phyloP scores from a whole-genome alignment of 1,140 invertebrate species.

The Mamestra configurata region DNA sequence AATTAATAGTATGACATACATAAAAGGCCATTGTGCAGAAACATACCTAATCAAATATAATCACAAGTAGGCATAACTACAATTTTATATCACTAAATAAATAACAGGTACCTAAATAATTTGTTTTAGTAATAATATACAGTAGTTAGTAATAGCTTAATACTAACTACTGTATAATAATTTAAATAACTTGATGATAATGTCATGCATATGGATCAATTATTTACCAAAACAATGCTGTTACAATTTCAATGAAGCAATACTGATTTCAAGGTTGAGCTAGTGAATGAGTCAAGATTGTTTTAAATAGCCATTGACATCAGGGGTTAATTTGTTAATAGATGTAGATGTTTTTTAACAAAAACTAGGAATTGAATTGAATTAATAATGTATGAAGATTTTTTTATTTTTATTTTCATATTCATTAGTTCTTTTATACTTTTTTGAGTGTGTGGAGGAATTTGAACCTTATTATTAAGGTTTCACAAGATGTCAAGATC shows the following conservation, averaged over 20 bases:
- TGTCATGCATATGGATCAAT: constrained; percentile 14
- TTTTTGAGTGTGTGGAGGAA: neutral
- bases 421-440: neutral
- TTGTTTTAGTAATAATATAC: too few species aligned
- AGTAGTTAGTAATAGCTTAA: neutral
- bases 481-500: neutral
- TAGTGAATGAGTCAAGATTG: constrained; percentile 40
- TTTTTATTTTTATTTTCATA: neutral
- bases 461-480: neutral
- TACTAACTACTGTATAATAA: neutral
- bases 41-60: too few species aligned
- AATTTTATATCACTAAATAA: too few species aligned
- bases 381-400: neutral
- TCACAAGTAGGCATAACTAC: too few species aligned
- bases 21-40: too few species aligned
- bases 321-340: constrained; percentile 28
- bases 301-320: constrained; percentile 45
- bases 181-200: neutral
- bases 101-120: too few species aligned
- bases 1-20: too few species aligned
- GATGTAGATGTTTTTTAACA: neutral
- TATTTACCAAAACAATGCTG: constrained; percentile 36
- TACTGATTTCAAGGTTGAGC: constrained; percentile 41
- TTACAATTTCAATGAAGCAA: constrained; percentile 33
- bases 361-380: neutral